Conservation (phyloP, 2,113 vertebrate genomes). For the Nesoenas mayeri region DNA sequence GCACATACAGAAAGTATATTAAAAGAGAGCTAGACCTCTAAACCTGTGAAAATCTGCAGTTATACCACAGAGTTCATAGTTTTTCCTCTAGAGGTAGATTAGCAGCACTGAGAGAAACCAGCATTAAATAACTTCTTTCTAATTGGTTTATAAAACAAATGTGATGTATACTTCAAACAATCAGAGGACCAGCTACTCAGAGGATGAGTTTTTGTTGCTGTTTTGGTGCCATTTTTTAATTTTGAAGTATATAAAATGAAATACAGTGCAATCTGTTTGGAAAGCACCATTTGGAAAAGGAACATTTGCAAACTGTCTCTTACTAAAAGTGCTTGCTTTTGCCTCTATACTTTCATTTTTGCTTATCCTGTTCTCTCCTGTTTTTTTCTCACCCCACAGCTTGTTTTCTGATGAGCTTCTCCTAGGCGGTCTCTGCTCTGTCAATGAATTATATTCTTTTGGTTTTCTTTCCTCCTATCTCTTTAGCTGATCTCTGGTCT, state of each 20-base stretch:
- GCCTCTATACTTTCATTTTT: fast-evolving
- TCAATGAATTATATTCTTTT: neutral
- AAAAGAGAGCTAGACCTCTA: neutral
- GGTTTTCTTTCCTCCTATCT: neutral
- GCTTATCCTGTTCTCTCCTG: neutral
- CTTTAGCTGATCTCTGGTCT: neutral
- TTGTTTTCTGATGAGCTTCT: neutral
- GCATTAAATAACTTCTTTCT: neutral
- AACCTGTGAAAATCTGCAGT: neutral
- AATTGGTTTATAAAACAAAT: neutral
- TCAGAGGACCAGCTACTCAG: neutral
- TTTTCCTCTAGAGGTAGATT: neutral
- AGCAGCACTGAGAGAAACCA: neutral
- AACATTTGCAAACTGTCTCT: neutral
- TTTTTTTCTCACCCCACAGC: neutral
- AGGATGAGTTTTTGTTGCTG: neutral
- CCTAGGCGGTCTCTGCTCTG: neutral
- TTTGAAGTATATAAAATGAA: neutral
- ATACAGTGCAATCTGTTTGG: neutral
- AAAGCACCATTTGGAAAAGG: neutral
- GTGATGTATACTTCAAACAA: neutral
- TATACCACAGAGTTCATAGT: neutral
- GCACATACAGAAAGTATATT: neutral
- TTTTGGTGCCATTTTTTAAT: neutral
- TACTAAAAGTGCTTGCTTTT: neutral